phyloP scores from a whole-genome alignment of 2,888 invertebrate genomes.

The Kryphioiulus occultus region DNA sequence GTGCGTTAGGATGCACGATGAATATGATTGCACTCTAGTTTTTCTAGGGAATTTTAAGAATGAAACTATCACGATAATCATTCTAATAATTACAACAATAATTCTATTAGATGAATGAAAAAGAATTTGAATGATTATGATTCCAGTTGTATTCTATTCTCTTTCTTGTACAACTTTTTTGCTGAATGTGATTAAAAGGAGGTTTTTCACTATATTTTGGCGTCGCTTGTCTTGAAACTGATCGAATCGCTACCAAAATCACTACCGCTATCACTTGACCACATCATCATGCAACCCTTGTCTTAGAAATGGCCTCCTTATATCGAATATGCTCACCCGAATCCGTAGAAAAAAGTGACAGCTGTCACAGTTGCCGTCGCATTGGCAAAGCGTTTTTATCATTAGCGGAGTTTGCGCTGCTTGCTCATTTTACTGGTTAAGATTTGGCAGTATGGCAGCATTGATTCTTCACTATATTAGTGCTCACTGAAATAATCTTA shows the following conservation, averaged over 20 bases:
- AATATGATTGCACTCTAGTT: slow-evolving; percentile 8
- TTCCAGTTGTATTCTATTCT: slow-evolving; percentile 12
- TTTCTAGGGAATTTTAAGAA: slow-evolving; percentile 25
- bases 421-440: not conserved
- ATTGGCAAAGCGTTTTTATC: not conserved
- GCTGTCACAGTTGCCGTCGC: not conserved
- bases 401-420: not conserved
- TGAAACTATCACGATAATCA: not conserved
- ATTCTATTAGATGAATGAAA: not conserved
- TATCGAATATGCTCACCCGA: slow-evolving; percentile 14
- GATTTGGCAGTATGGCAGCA: too few relatives aligned
- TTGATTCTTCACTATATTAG: too few relatives aligned
- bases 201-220: not conserved
- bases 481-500: too few relatives aligned
- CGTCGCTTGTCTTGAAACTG: not conserved
- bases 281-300: not conserved
- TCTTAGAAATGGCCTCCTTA: not conserved
- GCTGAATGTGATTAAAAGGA: slow-evolving; percentile 31
- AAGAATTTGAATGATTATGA: not conserved
- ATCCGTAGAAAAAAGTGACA: not conserved
- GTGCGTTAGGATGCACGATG: not conserved
- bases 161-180: not conserved
- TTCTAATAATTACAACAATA: not conserved
- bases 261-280: slow-evolving; percentile 22
- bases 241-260: slow-evolving; percentile 26